A percentile compares a stretch with the other conserved stretches of the same genome.
Evolutionary conservation across 23 tunicate species (phyloP).

Genomic region (Oikopleura dioica): DNA sequence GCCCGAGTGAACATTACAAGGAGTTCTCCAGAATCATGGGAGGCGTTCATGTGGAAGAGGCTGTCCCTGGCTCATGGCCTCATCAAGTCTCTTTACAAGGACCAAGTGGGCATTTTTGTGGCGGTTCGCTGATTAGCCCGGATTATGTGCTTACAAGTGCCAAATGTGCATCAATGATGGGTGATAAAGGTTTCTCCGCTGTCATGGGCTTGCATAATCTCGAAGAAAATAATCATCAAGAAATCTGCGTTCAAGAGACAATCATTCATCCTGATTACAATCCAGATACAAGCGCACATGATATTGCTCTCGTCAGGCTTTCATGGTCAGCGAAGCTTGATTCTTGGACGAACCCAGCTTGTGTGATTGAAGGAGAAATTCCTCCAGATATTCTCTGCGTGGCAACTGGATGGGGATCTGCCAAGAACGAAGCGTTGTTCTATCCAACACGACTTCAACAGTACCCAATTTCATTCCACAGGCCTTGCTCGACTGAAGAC

Average conservation of each 20-base stretch:
- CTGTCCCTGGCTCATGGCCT: conserved; percentile 16
- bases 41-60: conserved; percentile 3
- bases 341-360: neutral
- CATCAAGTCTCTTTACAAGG: conserved; percentile 12
- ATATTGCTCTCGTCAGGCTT: neutral
- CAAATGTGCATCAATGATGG: neutral
- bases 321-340: neutral
- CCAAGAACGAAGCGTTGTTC: neutral
- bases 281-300: neutral
- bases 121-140: neutral
- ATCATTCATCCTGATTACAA: neutral
- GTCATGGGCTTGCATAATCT: neutral
- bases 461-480: neutral
- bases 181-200: neutral
- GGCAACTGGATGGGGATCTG: neutral
- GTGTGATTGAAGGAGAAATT: neutral
- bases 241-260: neutral
- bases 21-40: neutral
- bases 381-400: neutral
- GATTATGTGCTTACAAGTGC: neutral
- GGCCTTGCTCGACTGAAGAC: neutral
- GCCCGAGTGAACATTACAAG: neutral
- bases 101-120: neutral
- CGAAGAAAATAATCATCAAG: neutral
- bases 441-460: neutral